Evolutionary conservation across 1,140 invertebrate genomes (phyloP), one percentile per base, ranked within the genome.

Genomic region (Pogonognathellus flavescens): DNA sequence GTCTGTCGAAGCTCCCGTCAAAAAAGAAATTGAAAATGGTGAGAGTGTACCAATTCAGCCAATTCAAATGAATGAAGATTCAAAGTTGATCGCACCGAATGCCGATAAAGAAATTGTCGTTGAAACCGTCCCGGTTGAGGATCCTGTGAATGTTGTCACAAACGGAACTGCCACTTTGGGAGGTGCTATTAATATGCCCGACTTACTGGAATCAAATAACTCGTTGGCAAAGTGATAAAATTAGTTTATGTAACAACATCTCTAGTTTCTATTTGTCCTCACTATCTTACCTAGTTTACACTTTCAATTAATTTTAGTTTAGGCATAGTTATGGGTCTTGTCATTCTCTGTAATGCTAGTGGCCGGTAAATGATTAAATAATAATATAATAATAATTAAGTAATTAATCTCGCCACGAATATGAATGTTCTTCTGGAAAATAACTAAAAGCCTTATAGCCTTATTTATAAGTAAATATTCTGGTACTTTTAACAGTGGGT

Each of bases 401-500:
- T 76, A 76, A 76, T 76, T 76, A 25, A 76, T 76, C 14, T 25
- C 25, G 31, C n/a, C 70, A 25, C 25, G 49, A 76, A 49, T 72
- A 49, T 49, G 49, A 76, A 76, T 50, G 70, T 76, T 76, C 70
- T 49, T 76, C 70, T 31, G 70, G 16, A 66, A 25, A 76, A 76
- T 76, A 41, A 76, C 70, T 57, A 57, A 57, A n/a, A n/a, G 41
- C 70, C 25, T 76, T 76, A 76, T 76, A n/a, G 41, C 70, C 25
- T 76, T 76, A 76, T 76, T 76, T 16, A 76, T 76, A 31, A 31
- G 70, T 76, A 41, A 76, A 76, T 76, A 76, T 76, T 76, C 70
- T 76, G 70, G 70, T 76, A 76, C 70, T 76, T 76, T 76, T 76
- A 76, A 76, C 70, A 49, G 70, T 76, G 70, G 70, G 70, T 76